These are phyloP conservation scores for Zelostemma sp. DNA, from an alignment of 1,140 invertebrate species.

Conservation along the genomic window DNA sequence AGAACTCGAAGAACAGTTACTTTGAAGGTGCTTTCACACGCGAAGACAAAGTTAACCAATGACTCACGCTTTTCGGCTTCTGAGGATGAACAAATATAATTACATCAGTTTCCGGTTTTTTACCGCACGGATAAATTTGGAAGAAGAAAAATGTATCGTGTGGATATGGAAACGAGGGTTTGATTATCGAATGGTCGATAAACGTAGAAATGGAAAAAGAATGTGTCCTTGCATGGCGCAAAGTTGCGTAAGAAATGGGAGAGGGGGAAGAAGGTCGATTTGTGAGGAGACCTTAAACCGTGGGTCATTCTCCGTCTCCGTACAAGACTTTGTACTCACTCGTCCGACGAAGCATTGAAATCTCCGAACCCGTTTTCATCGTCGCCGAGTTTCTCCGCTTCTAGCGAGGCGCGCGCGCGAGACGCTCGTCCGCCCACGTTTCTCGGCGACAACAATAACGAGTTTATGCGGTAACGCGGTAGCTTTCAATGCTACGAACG, in stretches of 20 bases:
- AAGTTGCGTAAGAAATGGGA: not conserved
- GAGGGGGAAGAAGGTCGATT: not conserved
- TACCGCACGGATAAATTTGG: no score
- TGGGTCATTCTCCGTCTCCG: not conserved
- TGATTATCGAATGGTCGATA: not conserved
- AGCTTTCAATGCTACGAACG: no score
- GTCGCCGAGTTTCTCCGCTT: not conserved
- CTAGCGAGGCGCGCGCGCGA: not conserved
- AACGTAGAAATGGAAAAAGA: no score
- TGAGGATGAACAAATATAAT: no score
- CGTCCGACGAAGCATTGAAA: constrained; percentile 7
- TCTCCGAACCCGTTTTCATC: constrained; percentile 18
- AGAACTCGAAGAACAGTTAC: no score
- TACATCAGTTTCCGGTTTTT: no score
- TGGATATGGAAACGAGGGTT: no score
- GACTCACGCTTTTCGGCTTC: no score
- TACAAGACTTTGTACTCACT: not conserved
- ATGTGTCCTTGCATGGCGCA: no score
- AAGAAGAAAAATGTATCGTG: no score
- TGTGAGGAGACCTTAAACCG: not conserved
- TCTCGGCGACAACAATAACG: not conserved
- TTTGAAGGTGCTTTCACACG: no score
- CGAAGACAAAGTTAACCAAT: no score
- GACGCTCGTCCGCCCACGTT: constrained; percentile 10
- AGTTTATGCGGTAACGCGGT: not conserved